These are phyloP conservation scores for Steatocranus sp. DNA, from an alignment of 2,797 vertebrate genomes.

Conservation along the genomic window DNA sequence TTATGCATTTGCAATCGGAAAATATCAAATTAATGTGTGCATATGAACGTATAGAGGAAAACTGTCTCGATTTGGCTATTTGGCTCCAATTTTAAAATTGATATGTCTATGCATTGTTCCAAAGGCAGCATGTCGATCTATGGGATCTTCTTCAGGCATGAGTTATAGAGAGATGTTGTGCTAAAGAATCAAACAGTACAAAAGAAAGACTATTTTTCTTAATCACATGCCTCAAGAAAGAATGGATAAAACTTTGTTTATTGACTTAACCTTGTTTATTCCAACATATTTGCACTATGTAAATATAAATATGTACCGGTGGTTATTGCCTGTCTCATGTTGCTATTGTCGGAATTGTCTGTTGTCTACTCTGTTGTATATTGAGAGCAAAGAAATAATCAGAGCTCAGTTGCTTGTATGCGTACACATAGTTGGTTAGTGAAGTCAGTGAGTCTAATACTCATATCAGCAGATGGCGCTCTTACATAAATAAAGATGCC, in stretches of 20 bases:
- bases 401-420: neutral
- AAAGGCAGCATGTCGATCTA: neutral
- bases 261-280: neutral
- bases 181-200: neutral
- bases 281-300: neutral
- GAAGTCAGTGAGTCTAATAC: neutral
- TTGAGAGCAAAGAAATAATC: neutral
- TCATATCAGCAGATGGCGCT: conserved; percentile 40
- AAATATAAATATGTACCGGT: neutral
- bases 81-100: neutral
- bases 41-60: neutral
- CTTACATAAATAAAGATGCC: neutral
- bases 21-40: neutral
- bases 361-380: neutral
- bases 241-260: neutral
- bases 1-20: neutral
- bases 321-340: neutral
- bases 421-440: neutral
- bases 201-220: neutral
- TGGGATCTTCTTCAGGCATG: neutral
- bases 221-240: neutral
- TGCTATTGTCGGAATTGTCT: neutral
- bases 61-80: neutral
- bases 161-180: neutral
- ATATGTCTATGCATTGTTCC: neutral